phyloP scores from a whole-genome alignment of 2,888 invertebrate genomes.

The Cactoblastis cactorum region DNA sequence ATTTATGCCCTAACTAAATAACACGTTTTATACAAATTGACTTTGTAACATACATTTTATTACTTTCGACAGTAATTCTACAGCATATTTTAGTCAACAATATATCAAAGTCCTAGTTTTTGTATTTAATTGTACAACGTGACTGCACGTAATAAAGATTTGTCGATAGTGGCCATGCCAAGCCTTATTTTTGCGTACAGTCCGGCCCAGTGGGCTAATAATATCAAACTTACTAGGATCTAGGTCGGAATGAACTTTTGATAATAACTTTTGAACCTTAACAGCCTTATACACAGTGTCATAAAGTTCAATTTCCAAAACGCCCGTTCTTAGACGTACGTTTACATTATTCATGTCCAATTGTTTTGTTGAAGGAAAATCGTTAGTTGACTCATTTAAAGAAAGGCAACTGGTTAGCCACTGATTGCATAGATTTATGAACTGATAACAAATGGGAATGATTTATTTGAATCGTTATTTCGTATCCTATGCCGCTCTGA shows the following conservation, averaged over 20 bases:
- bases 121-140: constrained; percentile 25
- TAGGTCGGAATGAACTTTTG: constrained; percentile 44
- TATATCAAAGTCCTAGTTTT: background rate
- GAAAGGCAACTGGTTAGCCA: constrained; percentile 45
- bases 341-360: constrained; percentile 70
- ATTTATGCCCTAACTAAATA: too few species aligned
- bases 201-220: constrained; percentile 3
- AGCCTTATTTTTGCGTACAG: constrained; percentile 23
- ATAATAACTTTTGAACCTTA: background rate
- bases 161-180: constrained; percentile 22
- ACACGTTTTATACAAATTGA: too few species aligned
- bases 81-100: background rate
- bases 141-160: constrained; percentile 49
- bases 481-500: constrained; percentile 5
- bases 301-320: background rate
- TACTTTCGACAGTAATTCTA: background rate
- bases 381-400: constrained; percentile 71
- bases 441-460: constrained; percentile 33
- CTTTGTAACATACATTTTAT: too few species aligned
- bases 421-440: constrained; percentile 31
- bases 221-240: constrained; percentile 34
- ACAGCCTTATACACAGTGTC: background rate
- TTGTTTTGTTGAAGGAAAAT: constrained; percentile 67
- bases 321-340: constrained; percentile 22
- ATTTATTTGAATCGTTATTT: constrained; percentile 29